These are phyloP conservation scores for Microplitis demolitor DNA, from an alignment of 1,140 invertebrate genomes.

Conservation along the genomic window DNA sequence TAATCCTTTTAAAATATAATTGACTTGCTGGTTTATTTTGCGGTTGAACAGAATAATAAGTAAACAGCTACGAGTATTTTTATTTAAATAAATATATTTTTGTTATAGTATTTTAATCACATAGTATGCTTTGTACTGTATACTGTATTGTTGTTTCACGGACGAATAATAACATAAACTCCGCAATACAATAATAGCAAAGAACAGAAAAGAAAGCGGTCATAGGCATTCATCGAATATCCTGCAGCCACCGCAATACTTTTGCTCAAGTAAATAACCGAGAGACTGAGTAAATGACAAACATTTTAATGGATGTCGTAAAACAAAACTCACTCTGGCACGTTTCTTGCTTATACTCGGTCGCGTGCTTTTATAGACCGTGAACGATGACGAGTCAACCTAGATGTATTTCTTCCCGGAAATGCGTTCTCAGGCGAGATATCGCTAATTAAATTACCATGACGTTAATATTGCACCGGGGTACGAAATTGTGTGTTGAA, in stretches of 20 bases:
- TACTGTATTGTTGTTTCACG: too few species aligned
- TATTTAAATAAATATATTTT: too few species aligned
- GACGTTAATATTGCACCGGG: background rate
- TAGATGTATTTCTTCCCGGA: constrained; percentile 21
- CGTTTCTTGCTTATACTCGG: constrained; percentile 19
- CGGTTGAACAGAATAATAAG: background rate
- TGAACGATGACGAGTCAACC: constrained; percentile 25
- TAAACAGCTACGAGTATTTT: too few species aligned
- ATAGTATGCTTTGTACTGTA: too few species aligned
- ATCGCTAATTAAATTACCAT: constrained; percentile 22
- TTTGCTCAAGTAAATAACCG: background rate
- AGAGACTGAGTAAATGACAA: constrained; percentile 28
- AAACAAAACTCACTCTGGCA: constrained; percentile 25
- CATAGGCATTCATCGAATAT: too few species aligned
- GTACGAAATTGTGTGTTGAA: background rate
- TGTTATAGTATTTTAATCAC: too few species aligned
- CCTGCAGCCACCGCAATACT: background rate
- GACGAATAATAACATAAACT: too few species aligned
- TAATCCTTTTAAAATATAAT: background rate
- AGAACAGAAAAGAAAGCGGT: too few species aligned
- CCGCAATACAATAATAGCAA: too few species aligned
- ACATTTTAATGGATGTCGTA: constrained; percentile 30
- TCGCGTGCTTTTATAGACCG: constrained; percentile 26
- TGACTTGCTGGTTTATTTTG: background rate
- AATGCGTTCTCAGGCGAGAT: constrained; percentile 21